phyloP scores from a whole-genome alignment of 2,888 invertebrate species.

The Epinotia bilunana region DNA sequence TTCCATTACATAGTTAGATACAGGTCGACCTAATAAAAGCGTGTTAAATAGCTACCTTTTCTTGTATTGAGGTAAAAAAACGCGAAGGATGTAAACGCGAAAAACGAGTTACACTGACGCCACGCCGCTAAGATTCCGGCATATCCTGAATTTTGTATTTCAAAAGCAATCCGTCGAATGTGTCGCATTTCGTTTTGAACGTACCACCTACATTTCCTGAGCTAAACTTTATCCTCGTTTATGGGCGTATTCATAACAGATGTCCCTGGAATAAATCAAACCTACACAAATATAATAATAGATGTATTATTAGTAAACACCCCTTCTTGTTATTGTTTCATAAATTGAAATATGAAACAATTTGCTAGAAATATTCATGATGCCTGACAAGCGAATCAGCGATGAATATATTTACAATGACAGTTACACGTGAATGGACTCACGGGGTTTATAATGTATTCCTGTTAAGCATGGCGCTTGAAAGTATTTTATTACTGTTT shows the following conservation, averaged over 20 bases:
- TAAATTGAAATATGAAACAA: conserved; percentile 6
- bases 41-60: neutral
- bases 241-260: conserved; percentile 39
- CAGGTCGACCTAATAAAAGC: no score
- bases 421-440: neutral
- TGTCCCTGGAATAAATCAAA: conserved; percentile 40
- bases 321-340: conserved; percentile 2
- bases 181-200: neutral
- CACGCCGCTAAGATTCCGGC: neutral
- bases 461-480: no score
- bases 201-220: conserved; percentile 1
- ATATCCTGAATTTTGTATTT: neutral
- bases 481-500: no score
- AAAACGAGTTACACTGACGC: neutral
- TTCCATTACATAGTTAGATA: no score
- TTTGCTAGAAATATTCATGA: conserved; percentile 7
- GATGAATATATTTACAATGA: conserved; percentile 4
- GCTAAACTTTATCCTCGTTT: conserved; percentile 30
- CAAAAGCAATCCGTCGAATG: conserved; percentile 8
- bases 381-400: neutral
- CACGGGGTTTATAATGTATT: neutral
- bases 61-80: neutral
- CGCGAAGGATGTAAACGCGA: neutral
- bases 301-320: conserved; percentile 12
- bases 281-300: conserved; percentile 29